Evolutionary conservation across 2,113 vertebrate genomes (phyloP).

Genomic region (Rutilus rutilus): DNA sequence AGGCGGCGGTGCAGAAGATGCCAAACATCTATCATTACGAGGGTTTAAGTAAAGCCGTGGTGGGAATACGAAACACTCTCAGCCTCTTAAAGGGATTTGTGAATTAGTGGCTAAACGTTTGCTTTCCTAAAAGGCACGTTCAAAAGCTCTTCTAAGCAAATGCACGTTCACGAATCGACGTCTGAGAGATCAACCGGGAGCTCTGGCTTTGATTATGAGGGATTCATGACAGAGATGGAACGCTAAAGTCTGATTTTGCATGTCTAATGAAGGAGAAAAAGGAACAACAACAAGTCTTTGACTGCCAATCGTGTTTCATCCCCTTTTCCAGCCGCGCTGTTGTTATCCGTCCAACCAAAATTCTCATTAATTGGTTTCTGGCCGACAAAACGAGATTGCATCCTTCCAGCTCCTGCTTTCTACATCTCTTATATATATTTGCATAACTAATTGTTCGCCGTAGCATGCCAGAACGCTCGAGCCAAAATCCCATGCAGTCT

Average conservation of each 20-base stretch:
- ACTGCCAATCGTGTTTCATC: neutral
- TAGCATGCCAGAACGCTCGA: conserved; percentile 35
- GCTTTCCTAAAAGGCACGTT: conserved; percentile 50
- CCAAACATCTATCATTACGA: conserved; percentile 66
- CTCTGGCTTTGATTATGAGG: conserved; percentile 30
- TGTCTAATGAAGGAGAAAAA: neutral
- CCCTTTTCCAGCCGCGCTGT: conserved; percentile 12
- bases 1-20: conserved; percentile 60
- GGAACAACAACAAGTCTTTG: conserved; percentile 17
- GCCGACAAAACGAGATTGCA: neutral
- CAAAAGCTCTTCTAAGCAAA: conserved; percentile 28
- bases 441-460: conserved; percentile 53
- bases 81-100: conserved; percentile 65
- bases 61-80: conserved; percentile 63
- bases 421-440: conserved; percentile 52
- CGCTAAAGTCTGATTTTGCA: conserved; percentile 10
- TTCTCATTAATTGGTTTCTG: conserved; percentile 48
- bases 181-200: conserved; percentile 16
- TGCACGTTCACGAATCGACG: neutral
- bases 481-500: conserved; percentile 57
- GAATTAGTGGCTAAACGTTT: conserved; percentile 59
- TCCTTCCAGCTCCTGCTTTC: neutral
- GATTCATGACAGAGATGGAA: neutral
- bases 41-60: conserved; percentile 67
- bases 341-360: conserved; percentile 40